Conservation (phyloP, 2,797 vertebrate species). For the Pseudomugil tenellus region DNA sequence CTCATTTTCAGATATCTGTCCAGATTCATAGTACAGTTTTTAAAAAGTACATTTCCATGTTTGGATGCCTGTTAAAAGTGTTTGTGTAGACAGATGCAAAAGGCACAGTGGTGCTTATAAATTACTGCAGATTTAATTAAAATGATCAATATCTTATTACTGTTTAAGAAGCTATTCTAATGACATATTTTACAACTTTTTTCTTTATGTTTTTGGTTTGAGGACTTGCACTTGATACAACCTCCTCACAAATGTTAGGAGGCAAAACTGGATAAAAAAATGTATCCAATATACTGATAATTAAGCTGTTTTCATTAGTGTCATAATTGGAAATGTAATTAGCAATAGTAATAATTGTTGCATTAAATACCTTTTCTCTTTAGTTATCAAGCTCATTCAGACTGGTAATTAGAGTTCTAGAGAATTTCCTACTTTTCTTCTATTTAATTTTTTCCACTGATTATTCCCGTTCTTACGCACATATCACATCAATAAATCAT, state of each 20-base stretch:
- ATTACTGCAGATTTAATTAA: slow-evolving; percentile 8
- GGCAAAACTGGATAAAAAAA: slow-evolving; percentile 58
- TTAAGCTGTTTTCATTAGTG: slow-evolving; percentile 85
- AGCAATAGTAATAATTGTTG: slow-evolving; percentile 85
- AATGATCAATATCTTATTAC: slow-evolving; percentile 13
- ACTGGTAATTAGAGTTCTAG: slow-evolving; percentile 78
- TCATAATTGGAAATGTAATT: slow-evolving; percentile 88
- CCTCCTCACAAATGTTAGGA: slow-evolving; percentile 63
- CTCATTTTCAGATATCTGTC: not conserved
- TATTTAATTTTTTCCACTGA: slow-evolving; percentile 62
- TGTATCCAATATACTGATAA: slow-evolving; percentile 78
- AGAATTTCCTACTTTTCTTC: slow-evolving; percentile 77
- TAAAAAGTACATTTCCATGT: slow-evolving; percentile 1
- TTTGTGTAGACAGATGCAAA: slow-evolving; percentile 8
- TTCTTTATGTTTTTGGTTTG: slow-evolving; percentile 44
- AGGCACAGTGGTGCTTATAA: not conserved
- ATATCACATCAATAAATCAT: slow-evolving; percentile 49
- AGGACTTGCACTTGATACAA: slow-evolving; percentile 46
- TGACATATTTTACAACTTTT: slow-evolving; percentile 16
- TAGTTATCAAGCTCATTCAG: slow-evolving; percentile 80
- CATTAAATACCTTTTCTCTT: slow-evolving; percentile 84
- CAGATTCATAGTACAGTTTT: not conserved
- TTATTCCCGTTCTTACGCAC: slow-evolving; percentile 47
- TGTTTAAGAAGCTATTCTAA: not conserved
- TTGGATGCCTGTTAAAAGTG: not conserved